Conservation (phyloP, 2,888 invertebrate species). For the Phengaris arion region DNA sequence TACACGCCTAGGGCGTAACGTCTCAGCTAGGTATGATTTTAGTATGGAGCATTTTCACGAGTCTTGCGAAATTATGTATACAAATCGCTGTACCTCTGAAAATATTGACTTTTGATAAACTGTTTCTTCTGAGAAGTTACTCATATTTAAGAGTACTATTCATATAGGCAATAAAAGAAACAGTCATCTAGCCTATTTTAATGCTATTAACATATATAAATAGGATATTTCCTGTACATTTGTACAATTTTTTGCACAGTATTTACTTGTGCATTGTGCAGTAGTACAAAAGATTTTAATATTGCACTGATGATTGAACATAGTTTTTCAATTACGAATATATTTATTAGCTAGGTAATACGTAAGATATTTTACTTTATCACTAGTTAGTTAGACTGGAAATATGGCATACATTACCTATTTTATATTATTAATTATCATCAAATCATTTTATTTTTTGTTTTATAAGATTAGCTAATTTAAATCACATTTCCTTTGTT, state of each 20-base stretch:
- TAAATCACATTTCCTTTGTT: constrained; percentile 41
- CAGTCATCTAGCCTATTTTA: no score
- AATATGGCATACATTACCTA: background rate
- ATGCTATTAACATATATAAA: background rate
- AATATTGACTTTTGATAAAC: no score
- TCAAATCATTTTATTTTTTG: constrained; percentile 23
- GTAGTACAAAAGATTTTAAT: background rate
- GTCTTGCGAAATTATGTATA: no score
- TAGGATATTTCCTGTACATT: background rate
- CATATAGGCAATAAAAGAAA: no score
- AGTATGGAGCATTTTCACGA: no score
- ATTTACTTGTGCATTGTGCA: background rate
- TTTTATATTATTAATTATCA: constrained; percentile 10
- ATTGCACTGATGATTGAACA: background rate
- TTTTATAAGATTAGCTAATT: constrained; percentile 19
- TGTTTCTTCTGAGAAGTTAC: no score
- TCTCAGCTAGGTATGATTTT: no score
- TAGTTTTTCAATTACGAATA: background rate
- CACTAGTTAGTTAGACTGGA: background rate
- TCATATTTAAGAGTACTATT: no score
- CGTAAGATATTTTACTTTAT: background rate
- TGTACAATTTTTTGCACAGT: background rate
- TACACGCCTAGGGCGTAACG: no score
- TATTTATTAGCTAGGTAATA: background rate
- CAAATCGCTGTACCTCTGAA: no score